Evolutionary conservation across 2,113 vertebrate genomes (phyloP), one percentile per base, ranked within the genome.

Genomic region (Ictalurus furcatus): DNA sequence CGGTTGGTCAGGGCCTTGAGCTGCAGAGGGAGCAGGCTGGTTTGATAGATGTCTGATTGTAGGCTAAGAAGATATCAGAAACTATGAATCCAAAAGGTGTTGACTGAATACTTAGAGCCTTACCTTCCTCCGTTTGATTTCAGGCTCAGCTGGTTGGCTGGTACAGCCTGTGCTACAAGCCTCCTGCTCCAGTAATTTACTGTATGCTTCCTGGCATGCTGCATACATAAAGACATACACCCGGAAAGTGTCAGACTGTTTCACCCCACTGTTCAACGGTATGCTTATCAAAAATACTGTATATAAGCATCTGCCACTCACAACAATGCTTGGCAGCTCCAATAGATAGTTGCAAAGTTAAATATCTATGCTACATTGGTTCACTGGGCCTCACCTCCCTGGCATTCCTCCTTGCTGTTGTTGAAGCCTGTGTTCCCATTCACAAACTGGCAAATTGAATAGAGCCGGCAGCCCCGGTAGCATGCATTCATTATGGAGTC

Each of bases 401-500:
- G 97, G 78, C 98, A 99, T 92, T 99, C 97, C 6, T 96, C 96
- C 91, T 94, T 96, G 91, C 98, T 99, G 76, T 96, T 96, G 86
- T 99, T 99, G 91, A 97, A 97, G 92, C 96, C 96, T 0, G 97
- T 95, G 61, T 96, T 97, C 59, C 95, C 96, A 89, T 98, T 98
- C 94, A 99, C 98, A 1, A 99, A 99, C 94, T 97, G 97, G 93
- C 98, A 99, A 94, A 99, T 98, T 92, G 98, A 98, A 95, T 98
- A 99, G 91, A 99, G 97, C 88, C 98, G 97, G 93, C 98, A 99
- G 90, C 98, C 98, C 0, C 98, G 97, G 93, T 97, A 96, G 91
- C 98, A 99, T 91, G 98, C 98, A 63, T 97, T 97, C 96, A 97
- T 96, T 92, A 97, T 93, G 87, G 96, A 96, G 91, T 97, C 97